A percentile compares a stretch with the other conserved stretches of the same genome.
These are phyloP conservation scores for Axinella damicornis DNA, from an alignment of 37 sponge, comb jelly and placozoan genomes.

Conservation along the genomic window DNA sequence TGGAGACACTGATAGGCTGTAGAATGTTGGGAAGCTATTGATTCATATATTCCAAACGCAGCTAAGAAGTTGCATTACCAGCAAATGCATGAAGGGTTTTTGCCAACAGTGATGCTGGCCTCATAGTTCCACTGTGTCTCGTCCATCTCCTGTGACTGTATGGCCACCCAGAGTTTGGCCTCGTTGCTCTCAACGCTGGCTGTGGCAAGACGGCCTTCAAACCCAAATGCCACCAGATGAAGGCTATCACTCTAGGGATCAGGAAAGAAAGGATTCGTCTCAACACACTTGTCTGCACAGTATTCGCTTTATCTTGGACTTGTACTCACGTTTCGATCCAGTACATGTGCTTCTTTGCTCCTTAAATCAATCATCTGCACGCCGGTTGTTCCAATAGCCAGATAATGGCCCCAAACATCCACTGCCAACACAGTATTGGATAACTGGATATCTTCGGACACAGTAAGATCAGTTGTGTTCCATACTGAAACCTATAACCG, in stretches of 20 bases:
- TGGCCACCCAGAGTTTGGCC: conserved; percentile 54
- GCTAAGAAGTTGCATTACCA: too few relatives aligned
- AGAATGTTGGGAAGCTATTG: too few relatives aligned
- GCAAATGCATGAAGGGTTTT: too few relatives aligned
- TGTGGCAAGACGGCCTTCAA: conserved; percentile 61
- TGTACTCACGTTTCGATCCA: too few relatives aligned
- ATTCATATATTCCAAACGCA: too few relatives aligned
- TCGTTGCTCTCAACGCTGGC: conserved; percentile 68
- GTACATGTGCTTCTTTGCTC: too few relatives aligned
- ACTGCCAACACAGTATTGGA: conserved; percentile 60
- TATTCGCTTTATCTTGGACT: neutral
- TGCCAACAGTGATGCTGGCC: too few relatives aligned
- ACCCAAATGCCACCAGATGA: conserved; percentile 59
- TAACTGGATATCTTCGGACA: neutral
- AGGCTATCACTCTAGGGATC: conserved; percentile 27
- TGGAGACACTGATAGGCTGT: too few relatives aligned
- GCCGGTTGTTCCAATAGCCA: conserved; percentile 59
- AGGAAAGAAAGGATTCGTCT: too few relatives aligned
- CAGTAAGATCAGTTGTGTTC: conserved; percentile 29
- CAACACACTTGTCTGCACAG: too few relatives aligned
- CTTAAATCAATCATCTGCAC: conserved; percentile 48
- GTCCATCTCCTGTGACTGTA: too few relatives aligned
- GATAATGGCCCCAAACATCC: neutral
- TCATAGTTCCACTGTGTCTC: too few relatives aligned
- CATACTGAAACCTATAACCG: conserved; percentile 50